Base-by-base conservation (phyloP, 2,888 invertebrate genomes). In the Pyrrhia umbra region DNA sequence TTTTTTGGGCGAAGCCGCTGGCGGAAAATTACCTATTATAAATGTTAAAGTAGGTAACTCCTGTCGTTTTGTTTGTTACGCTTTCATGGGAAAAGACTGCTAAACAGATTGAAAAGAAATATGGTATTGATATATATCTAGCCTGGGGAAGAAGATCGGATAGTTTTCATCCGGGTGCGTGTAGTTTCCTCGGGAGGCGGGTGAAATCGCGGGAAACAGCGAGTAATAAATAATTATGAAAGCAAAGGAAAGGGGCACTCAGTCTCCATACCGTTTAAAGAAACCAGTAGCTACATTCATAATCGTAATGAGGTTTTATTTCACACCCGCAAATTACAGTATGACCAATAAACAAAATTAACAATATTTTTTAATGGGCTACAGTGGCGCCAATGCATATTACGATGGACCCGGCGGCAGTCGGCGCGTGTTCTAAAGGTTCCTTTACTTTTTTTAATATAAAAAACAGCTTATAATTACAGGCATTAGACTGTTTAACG, bases 391-490 rank as follows among this genome's bases (percentile, higher is more conserved):
- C 71, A 65, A 6, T 15, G 52, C 43, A 34, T 71, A 66, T 67
- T 74, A 68, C 57, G 27, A 37, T 47, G 56, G 55, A 56, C 56
- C 77, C 68, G 40, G 40, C 63, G 79, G 77, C 86, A 81, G 79
- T 85, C 89, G 90, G 92, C 91, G 90, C 92, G 92, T 90, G 92
- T 90, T 92, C 91, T 85, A 79, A 72, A 77, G 67, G 86, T 86
- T 85, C 80, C 86, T 89, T 87, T 88, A 86, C 86, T 85, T 85
- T 86, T 71, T 71, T 87, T 84, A 54, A 34, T 58, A 71, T 55
- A 79, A 90, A n/a, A 91, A 92, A 90, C 87, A 84, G 72, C 75
- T 87, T 88, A 87, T 94, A 94, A 94, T 94, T 91, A 93, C 88
- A 85, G 91, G 83, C 85, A 89, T 93, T 91, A 89, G 87, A 73